Evolutionary conservation across 2,888 invertebrate genomes (phyloP), one percentile per base, ranked within the genome.

Genomic region (Aporophyla lueneburgensis): DNA sequence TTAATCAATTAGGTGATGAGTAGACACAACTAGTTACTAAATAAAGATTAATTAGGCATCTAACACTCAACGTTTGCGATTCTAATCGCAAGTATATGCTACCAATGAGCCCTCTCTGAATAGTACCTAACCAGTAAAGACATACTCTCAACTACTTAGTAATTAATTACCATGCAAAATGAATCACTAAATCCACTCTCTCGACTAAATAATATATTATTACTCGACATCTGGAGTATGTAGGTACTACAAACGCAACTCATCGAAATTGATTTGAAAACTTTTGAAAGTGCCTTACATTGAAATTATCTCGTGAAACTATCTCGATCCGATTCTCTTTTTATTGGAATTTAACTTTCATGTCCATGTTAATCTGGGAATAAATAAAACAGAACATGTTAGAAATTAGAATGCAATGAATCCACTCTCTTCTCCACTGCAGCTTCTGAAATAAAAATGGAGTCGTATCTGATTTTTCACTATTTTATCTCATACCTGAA

Each of bases 201-300:
- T 70, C 19, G 27, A 27, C 67, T 51, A 68, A 78, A 74, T 77
- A 75, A 76, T 76, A 67, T 74, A 69, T 76, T 56, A 84, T 81
- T 77, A 72, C 40, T 71, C 58, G 5, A 33, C 71, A 59, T 61
- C 56, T 67, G 63, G 43, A 70, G 54, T 62, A 24, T 1, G 10
- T 7, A 66, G 54, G 0, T 1, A 65, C 59, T 40, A 71, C 49
- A 86, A 84, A 72, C 33, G 86, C 86, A 81, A 86, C 80, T 87
- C 86, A 87, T 87, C 73, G 68, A 61, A 81, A 79, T 81, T 86
- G 67, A 87, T 87, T 85, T 78, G 76, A 74, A 84, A 82, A 78
- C 70, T 86, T 86, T 87, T 88, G 76, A 86, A 86, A 82, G 86
- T 79, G 61, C 49, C 58, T 74, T 33, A 46, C 43, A 72, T 49